A percentile compares a stretch with the other conserved stretches of the same genome.
phyloP scores from a whole-genome alignment of 2,888 invertebrate species.

The Heliothis peltigera region DNA sequence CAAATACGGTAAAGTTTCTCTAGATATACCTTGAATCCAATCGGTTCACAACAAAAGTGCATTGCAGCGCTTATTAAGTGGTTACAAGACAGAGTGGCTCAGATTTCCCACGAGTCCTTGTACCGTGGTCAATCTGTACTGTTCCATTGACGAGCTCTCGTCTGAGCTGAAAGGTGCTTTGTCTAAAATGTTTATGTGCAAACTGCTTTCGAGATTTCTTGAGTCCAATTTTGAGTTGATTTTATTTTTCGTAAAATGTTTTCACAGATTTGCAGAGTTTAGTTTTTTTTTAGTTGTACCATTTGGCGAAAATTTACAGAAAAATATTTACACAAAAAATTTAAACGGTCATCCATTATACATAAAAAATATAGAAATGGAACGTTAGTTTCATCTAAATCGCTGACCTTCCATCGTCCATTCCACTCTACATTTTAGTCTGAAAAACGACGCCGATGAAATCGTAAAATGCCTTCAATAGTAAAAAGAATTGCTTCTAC shows the following conservation, averaged over 20 bases:
- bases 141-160: slow-evolving; percentile 47
- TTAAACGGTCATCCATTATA: neutral
- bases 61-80: slow-evolving; percentile 55
- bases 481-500: slow-evolving; percentile 54
- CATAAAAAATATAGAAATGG: no score
- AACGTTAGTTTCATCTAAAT: neutral
- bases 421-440: slow-evolving; percentile 32
- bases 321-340: neutral
- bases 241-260: neutral
- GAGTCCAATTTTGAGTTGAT: neutral
- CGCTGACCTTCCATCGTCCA: slow-evolving; percentile 1
- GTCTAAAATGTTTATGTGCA: slow-evolving; percentile 30
- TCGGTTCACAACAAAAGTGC: slow-evolving; percentile 47
- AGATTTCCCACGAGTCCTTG: slow-evolving; percentile 56
- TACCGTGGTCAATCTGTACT: slow-evolving; percentile 48
- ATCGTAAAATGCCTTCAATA: slow-evolving; percentile 55
- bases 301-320: neutral
- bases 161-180: slow-evolving; percentile 15
- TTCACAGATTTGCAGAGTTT: neutral
- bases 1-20: slow-evolving; percentile 15
- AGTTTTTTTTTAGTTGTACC: neutral
- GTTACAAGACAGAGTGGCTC: slow-evolving; percentile 49
- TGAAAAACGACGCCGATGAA: slow-evolving; percentile 37
- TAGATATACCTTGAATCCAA: slow-evolving; percentile 24
- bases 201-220: neutral